These are phyloP conservation scores for Romanomermis culicivorax DNA, from an alignment of 2,888 invertebrate species.

Conservation along the genomic window DNA sequence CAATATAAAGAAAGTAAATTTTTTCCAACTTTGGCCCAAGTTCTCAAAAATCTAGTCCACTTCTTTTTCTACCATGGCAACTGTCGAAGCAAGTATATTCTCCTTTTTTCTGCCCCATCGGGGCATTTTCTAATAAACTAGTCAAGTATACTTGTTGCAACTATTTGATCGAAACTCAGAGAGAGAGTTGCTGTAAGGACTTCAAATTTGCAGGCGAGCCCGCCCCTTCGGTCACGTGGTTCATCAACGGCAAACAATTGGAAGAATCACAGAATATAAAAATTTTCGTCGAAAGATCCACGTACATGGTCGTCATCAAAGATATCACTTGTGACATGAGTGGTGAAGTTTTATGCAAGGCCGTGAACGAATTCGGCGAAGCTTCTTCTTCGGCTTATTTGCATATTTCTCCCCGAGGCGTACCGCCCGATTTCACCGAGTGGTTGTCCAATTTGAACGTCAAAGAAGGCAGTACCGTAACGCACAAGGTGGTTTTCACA, in stretches of 20 bases:
- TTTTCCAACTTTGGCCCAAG: too few species aligned
- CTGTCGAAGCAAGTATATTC: too few species aligned
- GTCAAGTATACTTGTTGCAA: too few species aligned
- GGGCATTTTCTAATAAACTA: too few species aligned
- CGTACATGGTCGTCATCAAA: constrained; percentile 28
- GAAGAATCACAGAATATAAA: constrained; percentile 26
- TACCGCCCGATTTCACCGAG: constrained; percentile 28
- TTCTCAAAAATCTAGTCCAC: too few species aligned
- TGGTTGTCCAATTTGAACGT: constrained; percentile 27
- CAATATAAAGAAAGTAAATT: too few species aligned
- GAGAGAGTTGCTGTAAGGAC: too few species aligned
- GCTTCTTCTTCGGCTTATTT: constrained; percentile 53
- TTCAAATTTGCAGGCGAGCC: neutral
- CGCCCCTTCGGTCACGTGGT: constrained; percentile 16
- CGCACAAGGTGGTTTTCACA: constrained; percentile 5
- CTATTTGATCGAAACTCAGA: too few species aligned
- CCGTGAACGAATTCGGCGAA: constrained; percentile 36
- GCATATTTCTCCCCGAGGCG: constrained; percentile 41
- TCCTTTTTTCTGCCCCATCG: too few species aligned
- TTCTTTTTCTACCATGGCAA: too few species aligned
- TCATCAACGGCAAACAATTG: constrained; percentile 25
- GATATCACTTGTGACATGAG: constrained; percentile 25
- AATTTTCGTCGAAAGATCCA: constrained; percentile 23
- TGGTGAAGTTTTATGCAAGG: constrained; percentile 35
- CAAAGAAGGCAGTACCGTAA: constrained; percentile 13